Conservation (phyloP, 1,140 invertebrate genomes). For the Drosophila azteca region DNA sequence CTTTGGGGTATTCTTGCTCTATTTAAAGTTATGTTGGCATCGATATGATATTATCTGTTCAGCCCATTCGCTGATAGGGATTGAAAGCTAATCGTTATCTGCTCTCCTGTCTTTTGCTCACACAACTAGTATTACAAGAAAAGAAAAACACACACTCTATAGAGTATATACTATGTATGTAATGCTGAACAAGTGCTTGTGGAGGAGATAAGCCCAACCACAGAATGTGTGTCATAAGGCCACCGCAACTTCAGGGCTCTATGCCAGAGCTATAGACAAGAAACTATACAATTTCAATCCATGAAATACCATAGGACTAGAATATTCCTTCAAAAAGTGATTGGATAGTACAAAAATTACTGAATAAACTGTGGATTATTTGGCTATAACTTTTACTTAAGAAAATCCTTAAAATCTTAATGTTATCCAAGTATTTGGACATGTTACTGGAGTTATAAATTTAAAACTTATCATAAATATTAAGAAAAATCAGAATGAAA, state of each 20-base stretch:
- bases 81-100: conserved; percentile 35
- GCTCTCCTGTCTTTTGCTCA: conserved; percentile 3
- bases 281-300: conserved; percentile 22
- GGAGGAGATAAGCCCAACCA: conserved; percentile 68
- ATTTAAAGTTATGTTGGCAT: too few species aligned
- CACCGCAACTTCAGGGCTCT: conserved; percentile 79
- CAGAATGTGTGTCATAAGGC: conserved; percentile 80
- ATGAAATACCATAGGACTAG: conserved; percentile 12
- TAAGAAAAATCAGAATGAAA: too few species aligned
- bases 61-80: conserved; percentile 15
- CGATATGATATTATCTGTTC: conserved; percentile 13
- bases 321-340: conserved; percentile 12
- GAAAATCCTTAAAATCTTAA: too few species aligned
- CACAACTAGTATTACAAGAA: conserved; percentile 21
- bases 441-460: too few species aligned
- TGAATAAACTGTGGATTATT: too few species aligned
- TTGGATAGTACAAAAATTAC: too few species aligned
- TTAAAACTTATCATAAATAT: too few species aligned
- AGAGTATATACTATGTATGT: conserved; percentile 4
- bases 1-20: too few species aligned
- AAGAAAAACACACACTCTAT: conserved; percentile 37
- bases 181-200: background rate
- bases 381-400: too few species aligned
- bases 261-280: conserved; percentile 45
- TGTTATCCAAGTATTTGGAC: too few species aligned